Conservation (phyloP, 2,888 invertebrate species). For the Scrobipalpa atriplicella region DNA sequence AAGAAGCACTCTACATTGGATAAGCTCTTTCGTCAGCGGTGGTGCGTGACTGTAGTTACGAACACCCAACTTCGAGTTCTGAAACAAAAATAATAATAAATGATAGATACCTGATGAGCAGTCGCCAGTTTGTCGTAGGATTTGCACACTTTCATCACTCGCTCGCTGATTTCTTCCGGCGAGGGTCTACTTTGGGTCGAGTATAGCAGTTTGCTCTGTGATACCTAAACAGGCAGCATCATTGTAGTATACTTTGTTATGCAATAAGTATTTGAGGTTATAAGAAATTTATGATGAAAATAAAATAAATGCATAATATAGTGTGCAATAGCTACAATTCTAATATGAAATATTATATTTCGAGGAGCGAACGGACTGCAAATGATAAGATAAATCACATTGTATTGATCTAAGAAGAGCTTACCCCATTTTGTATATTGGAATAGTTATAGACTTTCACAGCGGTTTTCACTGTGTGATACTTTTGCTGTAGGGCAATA, state of each 20-base stretch:
- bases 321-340: background rate
- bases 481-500: slow-evolving; percentile 69
- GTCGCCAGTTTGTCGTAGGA: slow-evolving; percentile 95
- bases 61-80: slow-evolving; percentile 85
- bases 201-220: slow-evolving; percentile 59
- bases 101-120: slow-evolving; percentile 90
- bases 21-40: slow-evolving; percentile 91
- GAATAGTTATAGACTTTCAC: slow-evolving; percentile 52
- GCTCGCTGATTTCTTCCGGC: slow-evolving; percentile 87
- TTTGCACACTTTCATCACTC: slow-evolving; percentile 93
- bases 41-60: slow-evolving; percentile 89
- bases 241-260: slow-evolving; percentile 75
- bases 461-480: slow-evolving; percentile 56
- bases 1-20: slow-evolving; percentile 95
- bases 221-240: slow-evolving; percentile 73
- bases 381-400: slow-evolving; percentile 38
- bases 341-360: slow-evolving; percentile 4
- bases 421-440: slow-evolving; percentile 67
- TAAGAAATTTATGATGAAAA: slow-evolving; percentile 34
- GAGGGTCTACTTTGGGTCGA: slow-evolving; percentile 78
- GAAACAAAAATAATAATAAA: slow-evolving; percentile 76
- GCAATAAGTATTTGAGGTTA: slow-evolving; percentile 78
- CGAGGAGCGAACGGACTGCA: background rate
- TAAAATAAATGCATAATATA: background rate
- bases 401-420: slow-evolving; percentile 49